Conservation (phyloP, 2,888 invertebrate species). For the Carcina quercana region DNA sequence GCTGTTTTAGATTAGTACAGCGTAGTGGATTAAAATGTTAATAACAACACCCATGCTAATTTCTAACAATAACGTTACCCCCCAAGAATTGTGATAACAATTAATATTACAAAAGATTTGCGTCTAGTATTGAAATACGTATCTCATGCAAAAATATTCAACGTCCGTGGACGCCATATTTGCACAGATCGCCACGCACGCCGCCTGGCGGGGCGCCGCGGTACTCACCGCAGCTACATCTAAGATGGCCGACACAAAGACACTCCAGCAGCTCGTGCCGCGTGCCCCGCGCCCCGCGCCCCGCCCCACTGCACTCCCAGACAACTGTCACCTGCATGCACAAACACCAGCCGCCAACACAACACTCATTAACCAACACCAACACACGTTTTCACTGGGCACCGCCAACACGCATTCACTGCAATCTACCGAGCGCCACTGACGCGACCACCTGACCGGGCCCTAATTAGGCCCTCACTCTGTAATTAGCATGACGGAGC, state of each 20-base stretch:
- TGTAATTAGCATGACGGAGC: conserved; percentile 64
- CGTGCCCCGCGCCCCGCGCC: conserved; percentile 17
- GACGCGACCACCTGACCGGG: conserved; percentile 1
- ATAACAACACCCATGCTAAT: too few relatives aligned
- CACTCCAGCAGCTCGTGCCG: conserved; percentile 24
- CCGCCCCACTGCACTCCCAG: conserved; percentile 28
- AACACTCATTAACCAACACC: conserved; percentile 3
- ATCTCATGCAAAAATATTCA: conserved; percentile 66
- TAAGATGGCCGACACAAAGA: conserved; percentile 61
- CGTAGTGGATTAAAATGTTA: too few relatives aligned
- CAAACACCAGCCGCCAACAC: conserved; percentile 25
- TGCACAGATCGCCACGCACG: conserved; percentile 50
- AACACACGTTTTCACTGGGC: not conserved
- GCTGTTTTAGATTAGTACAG: too few relatives aligned
- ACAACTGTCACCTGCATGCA: conserved; percentile 37
- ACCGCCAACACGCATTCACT: conserved; percentile 1
- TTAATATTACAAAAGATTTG: too few relatives aligned
- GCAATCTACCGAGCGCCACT: conserved; percentile 1
- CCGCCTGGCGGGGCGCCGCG: conserved; percentile 52
- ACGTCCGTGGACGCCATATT: conserved; percentile 49
- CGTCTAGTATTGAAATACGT: too few relatives aligned
- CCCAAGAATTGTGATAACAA: not conserved
- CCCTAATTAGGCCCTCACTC: conserved; percentile 30
- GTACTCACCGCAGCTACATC: conserved; percentile 45
- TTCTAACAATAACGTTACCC: too few relatives aligned